These are phyloP conservation scores for Atherinomorus stipes DNA, from an alignment of 2,113 vertebrate species.

Conservation along the genomic window DNA sequence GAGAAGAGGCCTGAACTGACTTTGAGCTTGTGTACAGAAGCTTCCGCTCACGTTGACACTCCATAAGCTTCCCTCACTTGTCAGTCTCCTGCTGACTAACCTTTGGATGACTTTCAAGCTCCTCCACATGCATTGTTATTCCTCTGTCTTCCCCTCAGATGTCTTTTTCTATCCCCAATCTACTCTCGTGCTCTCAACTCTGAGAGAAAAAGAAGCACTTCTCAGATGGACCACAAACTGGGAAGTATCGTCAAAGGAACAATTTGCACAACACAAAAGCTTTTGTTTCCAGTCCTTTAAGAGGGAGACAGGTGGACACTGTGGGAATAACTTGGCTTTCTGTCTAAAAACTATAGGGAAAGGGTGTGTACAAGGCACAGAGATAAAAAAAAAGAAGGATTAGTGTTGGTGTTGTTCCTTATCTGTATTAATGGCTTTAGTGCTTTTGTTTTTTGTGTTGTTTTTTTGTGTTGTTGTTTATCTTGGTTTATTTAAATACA, in stretches of 20 bases:
- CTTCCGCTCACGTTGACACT: constrained; percentile 7
- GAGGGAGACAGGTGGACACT: constrained; percentile 59
- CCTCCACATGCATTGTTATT: constrained; percentile 48
- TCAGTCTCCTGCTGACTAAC: constrained; percentile 51
- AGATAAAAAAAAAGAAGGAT: constrained; percentile 11
- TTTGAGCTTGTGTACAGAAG: constrained; percentile 5
- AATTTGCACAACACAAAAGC: constrained; percentile 76
- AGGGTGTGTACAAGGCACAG: constrained; percentile 29
- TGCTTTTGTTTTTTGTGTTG: no score
- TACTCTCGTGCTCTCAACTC: constrained; percentile 30
- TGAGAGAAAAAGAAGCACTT: constrained; percentile 35
- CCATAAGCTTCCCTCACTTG: constrained; percentile 25
- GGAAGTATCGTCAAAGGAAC: constrained; percentile 61
- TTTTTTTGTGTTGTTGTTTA: no score
- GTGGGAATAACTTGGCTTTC: constrained; percentile 57
- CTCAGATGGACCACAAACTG: constrained; percentile 49
- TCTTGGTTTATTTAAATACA: neutral
- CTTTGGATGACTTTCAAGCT: constrained; percentile 70
- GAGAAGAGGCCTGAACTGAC: neutral
- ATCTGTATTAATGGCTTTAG: no score
- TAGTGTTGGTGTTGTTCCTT: constrained; percentile 2
- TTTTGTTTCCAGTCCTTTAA: constrained; percentile 66
- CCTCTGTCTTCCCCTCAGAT: constrained; percentile 43
- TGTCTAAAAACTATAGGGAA: constrained; percentile 56
- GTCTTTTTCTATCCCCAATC: constrained; percentile 47